Evolutionary conservation across 2,888 invertebrate species (phyloP).

Genomic region (Dexiosoma caninum): DNA sequence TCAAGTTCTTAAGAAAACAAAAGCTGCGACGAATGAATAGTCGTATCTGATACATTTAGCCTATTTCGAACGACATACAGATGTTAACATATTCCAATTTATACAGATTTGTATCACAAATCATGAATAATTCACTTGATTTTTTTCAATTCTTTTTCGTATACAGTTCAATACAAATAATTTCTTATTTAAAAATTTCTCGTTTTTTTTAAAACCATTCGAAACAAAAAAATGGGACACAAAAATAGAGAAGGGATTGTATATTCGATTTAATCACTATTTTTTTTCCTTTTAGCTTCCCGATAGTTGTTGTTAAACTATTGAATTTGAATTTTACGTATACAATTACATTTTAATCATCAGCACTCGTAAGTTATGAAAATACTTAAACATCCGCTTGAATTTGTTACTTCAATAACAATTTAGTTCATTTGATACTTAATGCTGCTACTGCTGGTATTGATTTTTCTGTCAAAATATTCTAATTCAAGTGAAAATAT

Average conservation of each 20-base stretch:
- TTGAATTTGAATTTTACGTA: background rate
- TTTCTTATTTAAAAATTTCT: slow-evolving; percentile 9
- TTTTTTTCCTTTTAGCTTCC: background rate
- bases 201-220: background rate
- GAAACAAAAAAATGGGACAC: background rate
- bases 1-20: slow-evolving; percentile 37
- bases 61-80: slow-evolving; percentile 41
- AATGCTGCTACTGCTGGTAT: slow-evolving; percentile 56
- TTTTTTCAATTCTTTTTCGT: too few relatives aligned
- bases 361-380: background rate
- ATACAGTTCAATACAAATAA: slow-evolving; percentile 1
- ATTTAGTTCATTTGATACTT: slow-evolving; percentile 37
- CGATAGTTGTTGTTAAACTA: background rate
- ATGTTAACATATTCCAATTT: slow-evolving; percentile 48
- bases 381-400: slow-evolving; percentile 41
- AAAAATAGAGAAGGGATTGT: background rate
- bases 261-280: background rate
- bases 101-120: slow-evolving; percentile 38
- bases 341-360: background rate
- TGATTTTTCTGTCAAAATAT: slow-evolving; percentile 60
- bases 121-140: slow-evolving; percentile 56
- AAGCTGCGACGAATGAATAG: too few relatives aligned
- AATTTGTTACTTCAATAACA: slow-evolving; percentile 37
- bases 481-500: slow-evolving; percentile 27
- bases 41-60: background rate